Base-by-base conservation (phyloP, 2,888 invertebrate species). In the Brachyopa scutellaris region DNA sequence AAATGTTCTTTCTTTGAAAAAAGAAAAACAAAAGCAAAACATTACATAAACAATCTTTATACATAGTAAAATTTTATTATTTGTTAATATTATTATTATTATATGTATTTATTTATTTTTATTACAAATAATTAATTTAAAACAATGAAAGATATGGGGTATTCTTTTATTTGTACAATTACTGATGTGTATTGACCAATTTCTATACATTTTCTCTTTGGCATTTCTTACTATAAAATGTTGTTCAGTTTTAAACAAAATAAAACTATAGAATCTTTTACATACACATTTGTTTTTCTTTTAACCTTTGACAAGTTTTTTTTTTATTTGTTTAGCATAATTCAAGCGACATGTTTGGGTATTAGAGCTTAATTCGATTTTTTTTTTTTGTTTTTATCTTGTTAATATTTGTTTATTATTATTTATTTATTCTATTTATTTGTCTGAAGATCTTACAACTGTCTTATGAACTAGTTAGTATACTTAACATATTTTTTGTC, bases 391-490 rank as follows among this genome's bases (percentile, higher is more conserved):
- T 66, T 23, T 8, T 23, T 7, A 26, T 42, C 21, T 61, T 29
- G 31, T 2, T 64, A 13, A 33, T 33, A 17, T 33, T 47, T 33
- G 31, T 55, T 64, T 76, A 26, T 13, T 59, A 67, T 55, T 40
- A 40, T 57, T 47, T 53, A 70, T 78, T 70, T 70, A 80, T 47
- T 82, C 82, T 82, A 82, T 82, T 82, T 82, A 82, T 82, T 82
- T 82, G 82, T 82, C 82, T 77, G 82, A 73, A 82, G 82, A 82
- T 82, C 82, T 82, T 82, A 82, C 76, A 82, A 59, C 80, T 80
- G 80, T 36, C 74, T 74, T 80, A 80, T n/a, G 15, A 40, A 9
- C 57, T 80, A 74, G 9, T 49, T 57, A 64, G 31, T 67, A 67
- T 67, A 66, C 40, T 42, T 57, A 74, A 57, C 64, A 64, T 64